A percentile compares a stretch with the other conserved stretches of the same genome.
These are phyloP conservation scores for Myripristis murdjan DNA, from an alignment of 2,797 vertebrate species.

Conservation along the genomic window DNA sequence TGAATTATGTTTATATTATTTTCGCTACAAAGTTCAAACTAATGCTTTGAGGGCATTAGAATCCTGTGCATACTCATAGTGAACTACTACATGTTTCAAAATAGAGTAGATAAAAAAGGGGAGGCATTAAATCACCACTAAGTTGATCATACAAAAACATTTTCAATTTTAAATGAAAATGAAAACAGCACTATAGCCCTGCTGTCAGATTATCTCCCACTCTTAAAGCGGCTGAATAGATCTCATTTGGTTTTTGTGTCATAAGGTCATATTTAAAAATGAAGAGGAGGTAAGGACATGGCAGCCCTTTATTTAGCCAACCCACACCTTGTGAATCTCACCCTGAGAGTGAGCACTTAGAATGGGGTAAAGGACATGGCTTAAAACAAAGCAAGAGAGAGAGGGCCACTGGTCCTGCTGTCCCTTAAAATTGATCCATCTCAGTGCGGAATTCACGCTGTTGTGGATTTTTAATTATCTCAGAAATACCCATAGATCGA, in stretches of 20 bases:
- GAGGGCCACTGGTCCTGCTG: conserved; percentile 9
- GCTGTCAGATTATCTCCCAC: conserved; percentile 46
- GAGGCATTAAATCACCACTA: conserved; percentile 14
- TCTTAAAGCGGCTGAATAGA: conserved; percentile 45
- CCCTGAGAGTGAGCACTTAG: conserved; percentile 25
- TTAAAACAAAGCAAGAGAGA: conserved; percentile 31
- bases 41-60: conserved; percentile 2
- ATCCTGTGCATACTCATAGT: conserved; percentile 15
- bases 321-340: conserved; percentile 34
- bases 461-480: conserved; percentile 69
- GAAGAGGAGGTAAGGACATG: conserved; percentile 45
- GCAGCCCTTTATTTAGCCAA: conserved; percentile 53
- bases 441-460: conserved; percentile 15
- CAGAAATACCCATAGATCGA: conserved; percentile 52
- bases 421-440: conserved; percentile 34
- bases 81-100: conserved; percentile 1
- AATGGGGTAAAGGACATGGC: conserved; percentile 30
- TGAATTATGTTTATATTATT: conserved; percentile 14
- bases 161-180: conserved; percentile 50
- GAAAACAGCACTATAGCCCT: conserved; percentile 38
- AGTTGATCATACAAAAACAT: conserved; percentile 21
- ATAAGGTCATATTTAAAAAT: conserved; percentile 51
- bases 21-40: conserved; percentile 7
- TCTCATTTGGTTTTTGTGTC: conserved; percentile 51
- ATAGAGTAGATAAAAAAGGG: conserved; percentile 1